Base-by-base conservation (phyloP, 2,888 invertebrate species). In the Willowsia nigromaculata region DNA sequence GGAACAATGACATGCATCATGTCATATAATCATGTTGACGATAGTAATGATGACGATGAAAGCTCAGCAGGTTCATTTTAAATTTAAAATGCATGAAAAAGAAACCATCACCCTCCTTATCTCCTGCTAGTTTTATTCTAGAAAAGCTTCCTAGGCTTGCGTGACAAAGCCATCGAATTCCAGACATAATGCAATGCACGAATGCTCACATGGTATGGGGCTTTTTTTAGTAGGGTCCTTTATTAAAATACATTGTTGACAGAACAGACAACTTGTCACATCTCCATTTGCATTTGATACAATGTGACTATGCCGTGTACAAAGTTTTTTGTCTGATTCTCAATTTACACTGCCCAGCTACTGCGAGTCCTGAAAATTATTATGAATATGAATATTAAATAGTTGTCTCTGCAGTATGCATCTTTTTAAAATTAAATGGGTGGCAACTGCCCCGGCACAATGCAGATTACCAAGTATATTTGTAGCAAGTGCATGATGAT, bases 301-400 rank as follows among this genome's bases (percentile, higher is more conserved):
- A 74, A 56, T 47, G 22, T 88, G 13, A 62, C n/a, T 40, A 30
- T 25, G n/a, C n/a, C n/a, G n/a, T n/a, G n/a, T n/a, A 47, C 25
- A 78, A 37, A 11, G 6, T 50, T 68, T 33, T 30, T 43, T 40
- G 22, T 9, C 9, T 9, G 47, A 56, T 40, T 80, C 83, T 74
- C 88, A 59, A 53, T 82, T 88, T 83, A 76, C 88, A 81, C 87
- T 88, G 88, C 22, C 40, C 15, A 43, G 18, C 43, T 11, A 9
- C 68, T 71, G 18, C 37, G 71, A 62, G 3, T 68, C 18, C 50
- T 62, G 37, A 82, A 78, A 85, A 81, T 59, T 18, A 43, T 78
- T 40, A 62, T 62, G 62, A 83, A 83, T 88, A 88, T 88, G 88
- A 88, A 83, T 88, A 83, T 88, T 88, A 88, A 88, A 88, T 83